Conservation (phyloP, 2,113 vertebrate species). For the Gyps fulvus region DNA sequence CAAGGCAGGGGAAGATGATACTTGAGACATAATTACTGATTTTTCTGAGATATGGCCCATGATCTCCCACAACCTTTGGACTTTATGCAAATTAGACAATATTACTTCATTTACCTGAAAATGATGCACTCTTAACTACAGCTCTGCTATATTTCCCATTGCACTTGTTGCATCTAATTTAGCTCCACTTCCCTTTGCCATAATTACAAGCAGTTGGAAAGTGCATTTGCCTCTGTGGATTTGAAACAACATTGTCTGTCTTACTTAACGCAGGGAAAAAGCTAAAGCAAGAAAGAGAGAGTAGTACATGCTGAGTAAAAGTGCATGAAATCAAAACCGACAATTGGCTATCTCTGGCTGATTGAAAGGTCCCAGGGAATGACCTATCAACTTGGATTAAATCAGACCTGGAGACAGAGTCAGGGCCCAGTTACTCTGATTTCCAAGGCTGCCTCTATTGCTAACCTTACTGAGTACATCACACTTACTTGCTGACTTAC, state of each 20-base stretch:
- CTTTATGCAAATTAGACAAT: not conserved
- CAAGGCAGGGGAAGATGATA: not conserved
- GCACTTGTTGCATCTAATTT: not conserved
- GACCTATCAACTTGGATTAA: not conserved
- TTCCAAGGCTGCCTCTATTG: not conserved
- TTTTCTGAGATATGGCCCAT: not conserved
- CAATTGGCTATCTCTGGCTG: not conserved
- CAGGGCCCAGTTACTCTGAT: not conserved
- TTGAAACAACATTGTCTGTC: not conserved
- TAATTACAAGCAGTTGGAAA: not conserved
- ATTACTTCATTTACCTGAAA: constrained; percentile 6
- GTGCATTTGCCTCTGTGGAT: not conserved
- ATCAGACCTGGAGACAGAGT: not conserved
- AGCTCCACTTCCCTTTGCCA: not conserved
- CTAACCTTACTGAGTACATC: not conserved
- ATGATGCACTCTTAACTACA: not conserved
- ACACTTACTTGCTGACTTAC: not conserved
- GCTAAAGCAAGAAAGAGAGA: not conserved
- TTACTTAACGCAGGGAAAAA: not conserved
- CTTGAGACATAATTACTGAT: not conserved
- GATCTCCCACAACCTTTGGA: not conserved
- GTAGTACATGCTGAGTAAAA: not conserved
- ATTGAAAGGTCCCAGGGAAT: not conserved
- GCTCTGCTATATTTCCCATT: not conserved
- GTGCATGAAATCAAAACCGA: not conserved